Conservation (phyloP, 2,113 vertebrate species). For the Arothron firmamentum region DNA sequence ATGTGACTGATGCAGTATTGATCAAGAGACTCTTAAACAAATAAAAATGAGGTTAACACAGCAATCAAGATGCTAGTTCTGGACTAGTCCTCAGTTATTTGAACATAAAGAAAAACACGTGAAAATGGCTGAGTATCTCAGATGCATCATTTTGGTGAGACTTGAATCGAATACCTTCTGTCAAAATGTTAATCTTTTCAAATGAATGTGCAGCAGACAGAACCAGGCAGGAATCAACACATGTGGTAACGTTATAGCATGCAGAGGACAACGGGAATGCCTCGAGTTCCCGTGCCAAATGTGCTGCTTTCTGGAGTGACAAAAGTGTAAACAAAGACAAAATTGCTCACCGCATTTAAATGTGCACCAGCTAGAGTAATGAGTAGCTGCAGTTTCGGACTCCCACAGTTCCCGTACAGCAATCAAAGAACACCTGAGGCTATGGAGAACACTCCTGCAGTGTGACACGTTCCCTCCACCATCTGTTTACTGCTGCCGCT, state of each 20-base stretch:
- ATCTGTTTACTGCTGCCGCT: slow-evolving; percentile 22
- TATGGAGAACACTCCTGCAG: slow-evolving; percentile 36
- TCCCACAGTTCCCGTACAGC: too few species aligned
- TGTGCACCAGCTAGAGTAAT: slow-evolving; percentile 22
- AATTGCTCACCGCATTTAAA: slow-evolving; percentile 33
- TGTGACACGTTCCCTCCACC: slow-evolving; percentile 20
- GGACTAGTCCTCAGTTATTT: too few species aligned
- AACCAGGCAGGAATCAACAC: slow-evolving; percentile 41
- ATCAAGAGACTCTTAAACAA: too few species aligned
- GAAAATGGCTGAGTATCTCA: too few species aligned
- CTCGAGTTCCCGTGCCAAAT: slow-evolving; percentile 1
- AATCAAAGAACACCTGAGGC: slow-evolving; percentile 25
- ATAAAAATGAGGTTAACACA: too few species aligned
- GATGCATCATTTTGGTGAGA: too few species aligned
- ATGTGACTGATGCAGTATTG: background rate
- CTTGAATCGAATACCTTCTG: background rate
- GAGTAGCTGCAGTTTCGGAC: background rate
- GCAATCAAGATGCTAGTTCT: too few species aligned
- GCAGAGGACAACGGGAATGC: slow-evolving; percentile 34
- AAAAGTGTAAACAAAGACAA: slow-evolving; percentile 28
- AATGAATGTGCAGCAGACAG: slow-evolving; percentile 30
- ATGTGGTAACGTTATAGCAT: slow-evolving; percentile 30
- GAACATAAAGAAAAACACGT: too few species aligned
- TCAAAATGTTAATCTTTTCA: background rate
- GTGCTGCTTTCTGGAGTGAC: slow-evolving; percentile 18